Evolutionary conservation across 64 coral and sea anemone genomes (phyloP).

Genomic region (Montipora capricornis): DNA sequence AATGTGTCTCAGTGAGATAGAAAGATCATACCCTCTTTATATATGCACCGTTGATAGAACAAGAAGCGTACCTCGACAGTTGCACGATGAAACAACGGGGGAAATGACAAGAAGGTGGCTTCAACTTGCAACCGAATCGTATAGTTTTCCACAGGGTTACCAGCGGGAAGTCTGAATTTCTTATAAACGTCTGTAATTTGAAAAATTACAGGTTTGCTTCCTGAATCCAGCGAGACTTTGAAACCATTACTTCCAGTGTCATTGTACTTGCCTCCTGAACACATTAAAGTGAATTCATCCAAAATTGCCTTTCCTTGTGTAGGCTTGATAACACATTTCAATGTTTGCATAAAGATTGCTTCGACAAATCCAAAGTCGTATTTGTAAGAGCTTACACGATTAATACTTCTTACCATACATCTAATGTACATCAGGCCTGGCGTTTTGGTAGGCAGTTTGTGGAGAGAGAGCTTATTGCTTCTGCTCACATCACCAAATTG

Average conservation of each 20-base stretch:
- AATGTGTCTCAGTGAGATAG: neutral
- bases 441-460: neutral
- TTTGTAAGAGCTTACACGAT: neutral
- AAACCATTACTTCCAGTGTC: neutral
- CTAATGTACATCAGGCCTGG: neutral
- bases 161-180: conserved; percentile 14
- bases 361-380: conserved; percentile 39
- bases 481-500: neutral
- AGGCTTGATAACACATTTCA: neutral
- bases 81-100: neutral
- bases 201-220: neutral
- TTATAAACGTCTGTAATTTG: neutral
- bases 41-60: too few species aligned
- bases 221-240: neutral
- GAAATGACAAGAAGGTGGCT: conserved; percentile 3
- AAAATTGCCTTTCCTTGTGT: neutral
- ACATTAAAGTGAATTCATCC: neutral
- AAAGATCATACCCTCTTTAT: neutral
- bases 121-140: neutral
- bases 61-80: neutral
- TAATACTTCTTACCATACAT: neutral
- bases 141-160: conserved; percentile 15
- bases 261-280: neutral
- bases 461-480: neutral
- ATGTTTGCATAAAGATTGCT: neutral